Evolutionary conservation across 2,888 invertebrate species (phyloP), one percentile per base, ranked within the genome.

Genomic region (Silvanus unidentatus): DNA sequence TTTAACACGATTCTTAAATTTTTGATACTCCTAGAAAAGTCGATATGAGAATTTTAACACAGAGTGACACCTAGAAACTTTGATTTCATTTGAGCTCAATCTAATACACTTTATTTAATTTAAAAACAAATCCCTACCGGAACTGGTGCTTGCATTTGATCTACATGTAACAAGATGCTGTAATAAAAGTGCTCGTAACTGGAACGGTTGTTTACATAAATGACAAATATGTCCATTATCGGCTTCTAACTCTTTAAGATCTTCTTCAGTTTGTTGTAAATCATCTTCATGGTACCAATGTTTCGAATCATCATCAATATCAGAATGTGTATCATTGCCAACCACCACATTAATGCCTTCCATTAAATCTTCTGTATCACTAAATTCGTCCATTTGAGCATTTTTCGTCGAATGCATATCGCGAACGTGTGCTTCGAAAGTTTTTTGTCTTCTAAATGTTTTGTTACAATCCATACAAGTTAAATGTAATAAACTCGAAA

Each of bases 301-400:
- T 49, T 70, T 70, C 8, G 66, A 58, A 44, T 69, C 64, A n/a
- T 57, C 54, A 39, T 66, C 72, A 1, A 60, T 55, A 22, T 64
- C 64, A n/a, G 59, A 54, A 43, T 52, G 52, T 16, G 53, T 55
- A 35, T 69, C 70, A 15, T 67, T 77, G 80, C 80, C 53, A 13
- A 87, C 88, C 10, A 86, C 82, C 55, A 85, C 85, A 55, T 87
- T 79, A 58, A 90, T 88, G 38, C 89, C 89, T 60, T 86, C 89
- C 80, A 90, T 85, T 69, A 90, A 78, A 69, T 90, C 90, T 66
- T 90, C 90, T 0, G 88, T 84, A 59, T 89, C 90, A 54, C 88
- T 88, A 66, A 90, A 90, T 68, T 90, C 90, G 50, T 81, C 81
- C 62, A 84, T 12, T 16, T 48, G 42, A 44, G 69, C 68, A 27